Percentiles rank a stretch among this genome's conserved stretches.
These are phyloP conservation scores for Poeciliopsis infans DNA, from an alignment of 2,797 vertebrate genomes.

Conservation along the genomic window DNA sequence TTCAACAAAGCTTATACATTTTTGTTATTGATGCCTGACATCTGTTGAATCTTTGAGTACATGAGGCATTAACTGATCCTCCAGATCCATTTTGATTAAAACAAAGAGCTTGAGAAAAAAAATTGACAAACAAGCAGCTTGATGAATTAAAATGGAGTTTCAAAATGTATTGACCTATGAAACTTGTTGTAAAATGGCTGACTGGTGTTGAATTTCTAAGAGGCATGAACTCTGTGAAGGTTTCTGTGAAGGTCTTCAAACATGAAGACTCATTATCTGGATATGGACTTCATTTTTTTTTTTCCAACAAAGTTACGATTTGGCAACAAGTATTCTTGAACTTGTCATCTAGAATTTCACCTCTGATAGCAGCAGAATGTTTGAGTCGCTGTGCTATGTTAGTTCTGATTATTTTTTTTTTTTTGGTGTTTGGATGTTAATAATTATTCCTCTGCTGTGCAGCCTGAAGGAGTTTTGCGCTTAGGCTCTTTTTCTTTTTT, in stretches of 20 bases:
- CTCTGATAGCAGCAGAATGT: not conserved
- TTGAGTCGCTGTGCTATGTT: not conserved
- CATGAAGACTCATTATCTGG: not conserved
- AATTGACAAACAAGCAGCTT: not conserved
- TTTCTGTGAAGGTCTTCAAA: not conserved
- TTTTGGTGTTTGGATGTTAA: not conserved
- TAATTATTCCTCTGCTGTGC: not conserved
- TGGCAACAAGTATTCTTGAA: not conserved
- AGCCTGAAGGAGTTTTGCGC: not conserved
- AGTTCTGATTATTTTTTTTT: not conserved
- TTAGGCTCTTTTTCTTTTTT: not conserved
- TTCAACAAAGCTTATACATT: not conserved
- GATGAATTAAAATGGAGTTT: not conserved
- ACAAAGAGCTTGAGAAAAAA: not conserved
- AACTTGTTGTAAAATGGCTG: not conserved
- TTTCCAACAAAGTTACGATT: not conserved
- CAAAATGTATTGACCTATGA: not conserved
- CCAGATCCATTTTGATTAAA: not conserved
- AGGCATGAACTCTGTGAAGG: not conserved
- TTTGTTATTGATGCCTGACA: not conserved
- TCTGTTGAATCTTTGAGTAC: not conserved
- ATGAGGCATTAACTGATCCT: not conserved
- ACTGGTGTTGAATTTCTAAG: not conserved
- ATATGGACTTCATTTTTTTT: not conserved
- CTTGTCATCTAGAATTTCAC: not conserved